phyloP scores from a whole-genome alignment of 2,888 invertebrate species.

The Acanthosepion pharaonis region DNA sequence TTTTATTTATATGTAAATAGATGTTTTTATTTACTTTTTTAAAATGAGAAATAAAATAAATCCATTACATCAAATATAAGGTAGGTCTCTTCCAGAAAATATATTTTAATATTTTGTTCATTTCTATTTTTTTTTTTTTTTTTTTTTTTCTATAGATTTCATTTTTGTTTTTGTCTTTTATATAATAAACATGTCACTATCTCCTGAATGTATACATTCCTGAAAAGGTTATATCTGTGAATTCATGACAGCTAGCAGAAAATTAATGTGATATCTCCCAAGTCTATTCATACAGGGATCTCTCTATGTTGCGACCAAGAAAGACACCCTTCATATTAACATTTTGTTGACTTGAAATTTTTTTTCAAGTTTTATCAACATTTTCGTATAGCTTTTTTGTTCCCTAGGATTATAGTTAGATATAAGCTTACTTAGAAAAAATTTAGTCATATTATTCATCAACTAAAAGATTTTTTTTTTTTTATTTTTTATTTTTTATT shows the following conservation, averaged over 20 bases:
- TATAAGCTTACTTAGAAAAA: too few species aligned
- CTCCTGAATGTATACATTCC: conserved; percentile 2
- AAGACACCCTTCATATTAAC: background rate
- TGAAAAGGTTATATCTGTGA: background rate
- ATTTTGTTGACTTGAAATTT: background rate
- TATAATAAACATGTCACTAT: background rate
- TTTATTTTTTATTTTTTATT: too few species aligned
- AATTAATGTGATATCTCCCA: background rate
- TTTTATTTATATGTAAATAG: background rate
- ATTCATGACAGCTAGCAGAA: background rate
- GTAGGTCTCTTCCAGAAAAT: background rate
- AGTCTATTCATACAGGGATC: background rate
- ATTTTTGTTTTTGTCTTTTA: background rate
- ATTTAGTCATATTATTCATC: too few species aligned
- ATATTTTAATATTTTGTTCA: background rate
- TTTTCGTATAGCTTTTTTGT: background rate
- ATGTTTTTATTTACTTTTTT: background rate
- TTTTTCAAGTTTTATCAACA: background rate
- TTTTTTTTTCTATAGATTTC: background rate
- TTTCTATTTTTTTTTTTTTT: background rate
- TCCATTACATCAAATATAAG: background rate
- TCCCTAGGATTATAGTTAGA: background rate
- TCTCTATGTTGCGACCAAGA: background rate
- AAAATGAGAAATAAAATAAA: background rate
- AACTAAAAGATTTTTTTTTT: too few species aligned